These are phyloP conservation scores for Probosciger aterrimus DNA, from an alignment of 2,113 vertebrate genomes.

Conservation along the genomic window DNA sequence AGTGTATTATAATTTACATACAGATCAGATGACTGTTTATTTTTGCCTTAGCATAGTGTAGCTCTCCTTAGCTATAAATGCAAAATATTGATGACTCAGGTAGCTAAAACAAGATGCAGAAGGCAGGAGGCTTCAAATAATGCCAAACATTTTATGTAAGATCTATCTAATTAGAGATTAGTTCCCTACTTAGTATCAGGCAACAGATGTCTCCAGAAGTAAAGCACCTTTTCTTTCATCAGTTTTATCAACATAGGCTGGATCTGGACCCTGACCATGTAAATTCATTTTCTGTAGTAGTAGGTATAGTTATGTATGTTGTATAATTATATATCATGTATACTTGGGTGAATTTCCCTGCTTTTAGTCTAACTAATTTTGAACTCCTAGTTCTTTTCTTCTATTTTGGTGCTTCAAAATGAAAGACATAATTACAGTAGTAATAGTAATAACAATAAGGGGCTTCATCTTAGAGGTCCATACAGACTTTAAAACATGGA, in stretches of 20 bases:
- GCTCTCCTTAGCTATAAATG: background rate
- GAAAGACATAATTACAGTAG: background rate
- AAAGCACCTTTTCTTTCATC: background rate
- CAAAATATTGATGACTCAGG: slow-evolving; percentile 37
- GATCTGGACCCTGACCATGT: background rate
- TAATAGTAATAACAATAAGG: background rate
- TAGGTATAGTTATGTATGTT: background rate
- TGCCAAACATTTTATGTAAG: background rate
- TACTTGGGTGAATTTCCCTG: background rate
- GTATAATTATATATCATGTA: background rate
- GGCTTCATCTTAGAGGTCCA: background rate
- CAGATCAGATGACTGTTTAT: background rate
- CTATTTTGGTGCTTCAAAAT: background rate
- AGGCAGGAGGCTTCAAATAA: background rate
- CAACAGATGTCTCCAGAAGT: background rate
- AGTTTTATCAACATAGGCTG: background rate
- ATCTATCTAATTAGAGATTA: background rate
- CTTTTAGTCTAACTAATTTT: background rate
- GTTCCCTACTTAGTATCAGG: background rate
- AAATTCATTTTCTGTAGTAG: background rate
- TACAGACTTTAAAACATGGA: background rate
- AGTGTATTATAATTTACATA: background rate
- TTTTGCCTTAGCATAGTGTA: background rate
- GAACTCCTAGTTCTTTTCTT: background rate
- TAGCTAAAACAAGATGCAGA: slow-evolving; percentile 6